These are phyloP conservation scores for Tiphia femorata DNA, from an alignment of 2,888 invertebrate species.

Conservation along the genomic window DNA sequence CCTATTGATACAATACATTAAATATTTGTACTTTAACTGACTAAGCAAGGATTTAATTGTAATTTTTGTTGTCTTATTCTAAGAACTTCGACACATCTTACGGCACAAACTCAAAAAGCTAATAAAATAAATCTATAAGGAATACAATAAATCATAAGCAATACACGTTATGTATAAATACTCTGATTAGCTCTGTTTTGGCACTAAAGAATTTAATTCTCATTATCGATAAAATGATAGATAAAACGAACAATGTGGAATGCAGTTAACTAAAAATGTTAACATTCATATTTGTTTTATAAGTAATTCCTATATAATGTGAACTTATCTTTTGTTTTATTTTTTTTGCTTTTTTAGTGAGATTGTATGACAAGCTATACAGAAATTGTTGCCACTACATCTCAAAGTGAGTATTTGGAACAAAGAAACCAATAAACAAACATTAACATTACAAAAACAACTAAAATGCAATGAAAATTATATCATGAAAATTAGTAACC, in stretches of 20 bases:
- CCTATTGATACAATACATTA: constrained; percentile 71
- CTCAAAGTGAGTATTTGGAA: constrained; percentile 38
- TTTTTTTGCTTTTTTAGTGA: constrained; percentile 25
- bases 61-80: constrained; percentile 39
- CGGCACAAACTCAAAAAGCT: constrained; percentile 42
- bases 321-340: constrained; percentile 19
- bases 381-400: constrained; percentile 15
- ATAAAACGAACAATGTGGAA: constrained; percentile 19
- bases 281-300: constrained; percentile 18
- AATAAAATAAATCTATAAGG: constrained; percentile 31
- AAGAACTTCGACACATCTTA: constrained; percentile 24
- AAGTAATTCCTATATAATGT: constrained; percentile 20
- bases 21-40: constrained; percentile 88
- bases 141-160: constrained; percentile 40
- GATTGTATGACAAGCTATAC: constrained; percentile 18
- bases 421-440: constrained; percentile 21
- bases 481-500: constrained; percentile 20
- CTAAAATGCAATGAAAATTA: constrained; percentile 25
- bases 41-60: constrained; percentile 74
- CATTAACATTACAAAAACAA: no score
- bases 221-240: constrained; percentile 26
- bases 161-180: constrained; percentile 36
- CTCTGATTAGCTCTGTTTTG: constrained; percentile 45
- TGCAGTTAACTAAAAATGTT: not conserved
- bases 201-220: constrained; percentile 60